Evolutionary conservation across 2,113 vertebrate species (phyloP).

Genomic region (Saimiri boliviensis): DNA sequence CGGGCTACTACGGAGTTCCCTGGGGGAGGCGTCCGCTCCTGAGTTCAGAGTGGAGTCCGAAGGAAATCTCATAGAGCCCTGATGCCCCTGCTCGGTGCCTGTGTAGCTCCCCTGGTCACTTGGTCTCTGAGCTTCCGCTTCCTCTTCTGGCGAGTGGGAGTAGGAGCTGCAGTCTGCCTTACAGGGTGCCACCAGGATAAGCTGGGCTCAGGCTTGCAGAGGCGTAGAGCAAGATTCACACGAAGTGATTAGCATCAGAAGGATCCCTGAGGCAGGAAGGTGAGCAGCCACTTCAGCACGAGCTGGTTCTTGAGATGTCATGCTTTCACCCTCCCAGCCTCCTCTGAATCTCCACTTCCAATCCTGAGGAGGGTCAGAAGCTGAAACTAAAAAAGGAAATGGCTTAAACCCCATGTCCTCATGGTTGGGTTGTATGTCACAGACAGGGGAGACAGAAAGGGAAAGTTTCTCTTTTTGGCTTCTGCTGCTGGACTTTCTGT

Average conservation of each 20-base stretch:
- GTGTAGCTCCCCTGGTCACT: background rate
- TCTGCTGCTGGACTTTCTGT: background rate
- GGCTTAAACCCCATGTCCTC: background rate
- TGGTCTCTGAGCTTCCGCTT: background rate
- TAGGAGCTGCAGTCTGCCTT: background rate
- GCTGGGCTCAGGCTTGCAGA: background rate
- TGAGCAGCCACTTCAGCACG: background rate
- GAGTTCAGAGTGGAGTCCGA: background rate
- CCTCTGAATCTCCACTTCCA: background rate
- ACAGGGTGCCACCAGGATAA: background rate
- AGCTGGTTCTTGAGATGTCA: background rate
- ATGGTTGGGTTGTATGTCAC: background rate
- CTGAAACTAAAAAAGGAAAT: background rate
- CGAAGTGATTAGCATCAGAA: background rate
- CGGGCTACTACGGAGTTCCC: no score
- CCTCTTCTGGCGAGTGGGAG: background rate
- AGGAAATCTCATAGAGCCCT: background rate
- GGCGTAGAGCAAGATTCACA: accelerated
- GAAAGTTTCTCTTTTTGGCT: background rate
- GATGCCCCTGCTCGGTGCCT: background rate
- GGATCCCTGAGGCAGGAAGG: background rate
- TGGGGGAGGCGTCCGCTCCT: background rate
- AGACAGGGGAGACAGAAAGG: background rate
- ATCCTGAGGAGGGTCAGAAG: background rate
- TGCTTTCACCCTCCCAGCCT: background rate